Evolutionary conservation across 2,888 invertebrate genomes (phyloP), one percentile per base, ranked within the genome.

Genomic region (Crossocerus cetratus): DNA sequence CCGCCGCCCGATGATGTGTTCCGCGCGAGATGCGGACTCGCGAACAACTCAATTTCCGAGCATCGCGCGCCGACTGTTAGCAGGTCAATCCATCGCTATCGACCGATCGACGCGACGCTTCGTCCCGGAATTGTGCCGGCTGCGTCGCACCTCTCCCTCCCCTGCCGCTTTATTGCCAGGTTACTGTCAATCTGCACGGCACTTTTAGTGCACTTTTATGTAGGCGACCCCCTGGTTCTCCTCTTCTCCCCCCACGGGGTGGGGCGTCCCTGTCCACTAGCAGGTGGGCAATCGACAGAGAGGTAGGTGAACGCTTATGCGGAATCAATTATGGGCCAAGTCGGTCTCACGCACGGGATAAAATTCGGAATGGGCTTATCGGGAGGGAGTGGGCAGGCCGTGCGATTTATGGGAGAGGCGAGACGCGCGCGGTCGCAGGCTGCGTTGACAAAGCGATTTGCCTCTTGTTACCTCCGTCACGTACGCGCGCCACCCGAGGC

Each of bases 361-460:
- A 16, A 49, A 49, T 13, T 49, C 14, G 16, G 49, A 49, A 49
- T 49, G 49, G 16, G 49, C 13, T 49, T 16, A 16, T 49, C 49
- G 49, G 18, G 0, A 5, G 18, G 49, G 32, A 49, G 18, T 3
- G 8, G 11, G 32, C 4, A 5, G 32, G 32, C 5, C 8, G 49
- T 16, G 69, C 65, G 74, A 73, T 68, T 74, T 74, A 73, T 55
- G 65, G 32, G 32, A 53, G 43, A 11, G 20, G 22, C 66, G 55
- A 60, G 55, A 49, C 64, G 42, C 58, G 58, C 58, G 49, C 22
- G 45, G 23, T 54, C 64, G 2, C 55, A 69, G 73, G 76, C 66
- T 73, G 76, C 81, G 74, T 78, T 81, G 78, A 81, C 81, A 81
- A 81, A 81, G 78, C 81, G 78, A 81, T 81, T 81, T 78, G 74